Evolutionary conservation across 2,888 invertebrate species (phyloP).

Genomic region (Aleiodes testaceus): DNA sequence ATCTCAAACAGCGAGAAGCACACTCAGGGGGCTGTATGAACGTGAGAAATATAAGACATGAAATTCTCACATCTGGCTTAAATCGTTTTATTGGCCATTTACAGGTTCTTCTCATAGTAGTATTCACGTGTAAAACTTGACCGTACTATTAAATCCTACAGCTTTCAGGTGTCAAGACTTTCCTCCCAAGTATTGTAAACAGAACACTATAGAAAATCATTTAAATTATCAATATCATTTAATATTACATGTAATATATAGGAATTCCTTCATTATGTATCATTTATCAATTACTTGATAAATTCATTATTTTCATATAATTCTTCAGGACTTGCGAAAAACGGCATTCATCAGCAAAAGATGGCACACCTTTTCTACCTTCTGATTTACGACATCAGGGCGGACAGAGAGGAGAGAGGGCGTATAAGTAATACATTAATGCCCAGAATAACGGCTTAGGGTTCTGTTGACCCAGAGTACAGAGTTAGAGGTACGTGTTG

Average conservation of each 20-base stretch:
- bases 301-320: neutral
- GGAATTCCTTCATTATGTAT: too few relatives aligned
- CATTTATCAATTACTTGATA: neutral
- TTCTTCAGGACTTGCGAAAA: neutral
- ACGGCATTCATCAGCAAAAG: constrained; percentile 2
- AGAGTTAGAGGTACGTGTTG: neutral
- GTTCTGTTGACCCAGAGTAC: neutral
- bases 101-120: constrained; percentile 7
- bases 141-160: neutral
- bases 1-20: constrained; percentile 46
- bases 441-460: constrained; percentile 15
- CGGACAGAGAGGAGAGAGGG: constrained; percentile 7
- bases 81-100: constrained; percentile 62
- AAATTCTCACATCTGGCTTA: constrained; percentile 55
- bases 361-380: neutral
- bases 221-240: too few relatives aligned
- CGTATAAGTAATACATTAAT: constrained; percentile 18
- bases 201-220: too few relatives aligned
- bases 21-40: constrained; percentile 44
- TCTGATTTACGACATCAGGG: constrained; percentile 13
- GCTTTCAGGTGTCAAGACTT: neutral
- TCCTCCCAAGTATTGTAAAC: too few relatives aligned
- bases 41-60: constrained; percentile 58
- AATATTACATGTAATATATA: too few relatives aligned
- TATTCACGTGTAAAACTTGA: constrained; percentile 11